phyloP scores from a whole-genome alignment of 2,888 invertebrate genomes.

The Oligia fasciuncula region DNA sequence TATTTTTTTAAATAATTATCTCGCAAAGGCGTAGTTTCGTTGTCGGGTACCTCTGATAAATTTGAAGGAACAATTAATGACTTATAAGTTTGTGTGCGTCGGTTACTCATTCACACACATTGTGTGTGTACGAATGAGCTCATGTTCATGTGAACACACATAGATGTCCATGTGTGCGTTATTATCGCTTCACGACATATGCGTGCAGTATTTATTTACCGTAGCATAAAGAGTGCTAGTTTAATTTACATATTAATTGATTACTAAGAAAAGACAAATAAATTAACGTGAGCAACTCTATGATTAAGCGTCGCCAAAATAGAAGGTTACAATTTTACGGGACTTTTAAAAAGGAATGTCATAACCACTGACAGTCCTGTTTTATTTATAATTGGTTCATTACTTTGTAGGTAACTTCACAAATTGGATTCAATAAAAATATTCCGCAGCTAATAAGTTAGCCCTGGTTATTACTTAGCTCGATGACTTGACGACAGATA shows the following conservation, averaged over 20 bases:
- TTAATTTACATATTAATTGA: constrained; percentile 80
- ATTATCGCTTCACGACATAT: constrained; percentile 72
- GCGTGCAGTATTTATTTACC: constrained; percentile 71
- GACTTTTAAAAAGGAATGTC: constrained; percentile 22
- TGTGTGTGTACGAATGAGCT: constrained; percentile 53
- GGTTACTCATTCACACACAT: constrained; percentile 17
- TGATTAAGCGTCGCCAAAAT: constrained; percentile 56
- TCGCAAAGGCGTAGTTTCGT: constrained; percentile 73
- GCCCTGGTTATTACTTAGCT: constrained; percentile 7
- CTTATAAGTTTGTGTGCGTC: constrained; percentile 69
- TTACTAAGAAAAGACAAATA: constrained; percentile 71
- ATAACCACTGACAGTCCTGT: constrained; percentile 8
- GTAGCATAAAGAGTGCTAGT: constrained; percentile 68
- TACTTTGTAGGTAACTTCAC: constrained; percentile 28
- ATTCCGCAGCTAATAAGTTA: constrained; percentile 6
- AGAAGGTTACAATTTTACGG: constrained; percentile 19
- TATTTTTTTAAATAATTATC: constrained; percentile 71
- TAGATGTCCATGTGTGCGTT: constrained; percentile 50
- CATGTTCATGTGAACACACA: constrained; percentile 36
- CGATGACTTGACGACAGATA: constrained; percentile 28
- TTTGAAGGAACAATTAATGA: constrained; percentile 81
- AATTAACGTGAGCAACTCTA: constrained; percentile 64
- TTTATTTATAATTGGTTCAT: constrained; percentile 20
- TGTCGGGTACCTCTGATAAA: constrained; percentile 61
- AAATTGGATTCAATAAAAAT: constrained; percentile 36